Conservation (phyloP, 2,797 vertebrate species). For the Tadarida brasiliensis region DNA sequence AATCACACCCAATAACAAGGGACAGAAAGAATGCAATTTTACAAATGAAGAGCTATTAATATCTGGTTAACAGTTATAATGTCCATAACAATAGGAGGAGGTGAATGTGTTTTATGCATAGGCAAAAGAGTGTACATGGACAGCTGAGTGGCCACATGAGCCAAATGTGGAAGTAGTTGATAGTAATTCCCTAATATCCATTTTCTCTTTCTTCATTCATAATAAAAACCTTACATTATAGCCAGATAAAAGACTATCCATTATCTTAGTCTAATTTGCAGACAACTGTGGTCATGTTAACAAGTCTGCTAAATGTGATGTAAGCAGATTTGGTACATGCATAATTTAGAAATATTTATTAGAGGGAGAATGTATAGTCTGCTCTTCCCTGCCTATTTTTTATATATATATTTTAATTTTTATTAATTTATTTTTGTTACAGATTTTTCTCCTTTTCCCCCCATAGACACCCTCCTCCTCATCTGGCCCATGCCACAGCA, state of each 20-base stretch:
- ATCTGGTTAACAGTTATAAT: neutral
- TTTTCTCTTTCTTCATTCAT: neutral
- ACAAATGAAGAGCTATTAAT: neutral
- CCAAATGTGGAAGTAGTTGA: neutral
- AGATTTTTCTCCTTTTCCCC: too few species aligned
- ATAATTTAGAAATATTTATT: neutral
- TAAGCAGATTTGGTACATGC: neutral
- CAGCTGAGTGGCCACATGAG: neutral
- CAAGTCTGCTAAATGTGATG: neutral
- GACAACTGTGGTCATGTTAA: neutral
- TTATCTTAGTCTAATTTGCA: neutral
- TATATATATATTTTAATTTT: too few species aligned
- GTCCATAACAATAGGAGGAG: neutral
- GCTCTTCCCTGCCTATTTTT: neutral
- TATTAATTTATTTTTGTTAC: too few species aligned
- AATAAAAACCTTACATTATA: neutral
- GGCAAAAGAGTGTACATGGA: neutral
- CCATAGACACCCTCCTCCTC: too few species aligned
- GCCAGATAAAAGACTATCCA: neutral
- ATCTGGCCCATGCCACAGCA: too few species aligned
- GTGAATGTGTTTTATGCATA: neutral
- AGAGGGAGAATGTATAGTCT: neutral
- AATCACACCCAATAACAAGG: too few species aligned
- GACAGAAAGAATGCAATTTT: neutral
- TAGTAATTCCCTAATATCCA: neutral